These are phyloP conservation scores for Camponotus fellah DNA, from an alignment of 2,888 invertebrate species.

Conservation along the genomic window DNA sequence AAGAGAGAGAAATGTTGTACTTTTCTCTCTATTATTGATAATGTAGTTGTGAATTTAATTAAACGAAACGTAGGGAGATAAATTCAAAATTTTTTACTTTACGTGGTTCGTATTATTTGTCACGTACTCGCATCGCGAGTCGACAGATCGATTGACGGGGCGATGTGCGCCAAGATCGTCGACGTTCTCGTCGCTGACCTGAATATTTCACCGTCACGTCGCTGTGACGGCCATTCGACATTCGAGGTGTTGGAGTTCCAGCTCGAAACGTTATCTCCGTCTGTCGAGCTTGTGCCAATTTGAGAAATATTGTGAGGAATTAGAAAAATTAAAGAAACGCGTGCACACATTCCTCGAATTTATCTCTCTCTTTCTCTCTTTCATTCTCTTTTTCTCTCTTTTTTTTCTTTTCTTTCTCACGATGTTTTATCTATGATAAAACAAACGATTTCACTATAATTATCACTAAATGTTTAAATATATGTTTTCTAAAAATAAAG, in stretches of 20 bases:
- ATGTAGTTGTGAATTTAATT: not conserved
- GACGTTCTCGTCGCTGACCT: slow-evolving; percentile 53
- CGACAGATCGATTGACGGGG: slow-evolving; percentile 48
- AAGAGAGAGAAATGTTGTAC: not conserved
- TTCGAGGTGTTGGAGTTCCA: slow-evolving; percentile 51
- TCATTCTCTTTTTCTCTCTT: too few relatives aligned
- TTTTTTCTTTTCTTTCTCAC: not conserved
- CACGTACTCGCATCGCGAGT: slow-evolving; percentile 16
- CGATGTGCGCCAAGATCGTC: slow-evolving; percentile 54
- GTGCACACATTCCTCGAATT: not conserved
- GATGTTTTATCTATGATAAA: not conserved
- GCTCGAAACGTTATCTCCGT: slow-evolving; percentile 51
- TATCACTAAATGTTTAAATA: slow-evolving; percentile 11
- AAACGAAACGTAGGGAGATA: slow-evolving; percentile 7
- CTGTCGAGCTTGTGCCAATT: slow-evolving; percentile 44
- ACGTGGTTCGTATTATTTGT: slow-evolving; percentile 21
- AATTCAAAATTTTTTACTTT: slow-evolving; percentile 28
- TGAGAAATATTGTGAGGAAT: slow-evolving; percentile 47
- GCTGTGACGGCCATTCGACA: slow-evolving; percentile 49
- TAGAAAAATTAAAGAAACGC: slow-evolving; percentile 46
- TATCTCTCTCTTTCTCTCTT: not conserved
- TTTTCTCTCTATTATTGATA: not conserved
- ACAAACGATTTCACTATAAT: not conserved
- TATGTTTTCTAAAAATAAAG: not conserved
- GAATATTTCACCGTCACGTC: slow-evolving; percentile 57